phyloP scores from a whole-genome alignment of 2,113 vertebrate genomes.

The Dromiciops gliroides region DNA sequence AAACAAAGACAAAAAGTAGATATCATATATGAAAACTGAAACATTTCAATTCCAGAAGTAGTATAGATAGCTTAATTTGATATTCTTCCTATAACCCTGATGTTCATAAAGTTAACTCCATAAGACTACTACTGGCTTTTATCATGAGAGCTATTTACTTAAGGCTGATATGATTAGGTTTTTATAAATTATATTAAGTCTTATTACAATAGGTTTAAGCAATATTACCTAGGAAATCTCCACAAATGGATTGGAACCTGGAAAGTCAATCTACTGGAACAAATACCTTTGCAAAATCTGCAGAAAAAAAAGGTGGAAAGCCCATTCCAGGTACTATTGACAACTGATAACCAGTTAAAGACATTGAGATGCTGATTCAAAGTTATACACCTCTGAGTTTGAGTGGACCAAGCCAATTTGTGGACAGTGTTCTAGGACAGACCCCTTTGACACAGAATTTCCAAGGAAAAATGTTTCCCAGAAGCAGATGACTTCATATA shows the following conservation, averaged over 20 bases:
- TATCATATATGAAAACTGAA: background rate
- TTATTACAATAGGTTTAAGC: background rate
- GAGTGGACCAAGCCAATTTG: background rate
- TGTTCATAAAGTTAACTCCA: background rate
- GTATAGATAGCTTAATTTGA: background rate
- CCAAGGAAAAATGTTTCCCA: background rate
- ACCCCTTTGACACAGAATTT: background rate
- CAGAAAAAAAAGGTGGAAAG: background rate
- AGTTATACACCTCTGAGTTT: background rate
- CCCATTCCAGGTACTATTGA: background rate
- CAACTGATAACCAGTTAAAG: background rate
- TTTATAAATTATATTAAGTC: background rate
- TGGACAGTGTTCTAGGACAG: background rate
- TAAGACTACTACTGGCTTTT: background rate
- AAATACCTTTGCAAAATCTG: background rate
- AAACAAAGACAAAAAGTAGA: background rate
- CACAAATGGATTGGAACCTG: background rate
- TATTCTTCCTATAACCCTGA: background rate
- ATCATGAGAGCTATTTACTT: background rate
- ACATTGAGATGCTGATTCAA: background rate
- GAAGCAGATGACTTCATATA: background rate
- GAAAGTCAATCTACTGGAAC: background rate
- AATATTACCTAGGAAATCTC: background rate
- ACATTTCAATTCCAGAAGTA: background rate
- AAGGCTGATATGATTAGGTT: background rate